Evolutionary conservation across 2,113 vertebrate genomes (phyloP).

Genomic region (Oreocharis arfaki): DNA sequence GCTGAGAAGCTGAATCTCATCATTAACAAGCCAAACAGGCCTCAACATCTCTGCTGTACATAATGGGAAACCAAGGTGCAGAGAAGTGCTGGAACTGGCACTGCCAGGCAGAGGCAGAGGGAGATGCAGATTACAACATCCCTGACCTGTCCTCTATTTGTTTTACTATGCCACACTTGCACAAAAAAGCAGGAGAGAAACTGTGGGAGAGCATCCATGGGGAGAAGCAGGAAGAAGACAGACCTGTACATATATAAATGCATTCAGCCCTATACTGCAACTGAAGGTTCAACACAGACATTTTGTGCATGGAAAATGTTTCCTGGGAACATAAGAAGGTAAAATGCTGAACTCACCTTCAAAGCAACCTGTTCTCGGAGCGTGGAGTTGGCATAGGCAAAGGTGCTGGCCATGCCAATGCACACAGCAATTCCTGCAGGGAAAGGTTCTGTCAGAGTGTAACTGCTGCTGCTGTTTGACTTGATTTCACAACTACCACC

Average conservation of each 20-base stretch:
- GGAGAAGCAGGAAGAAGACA: background rate
- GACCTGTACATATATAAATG: background rate
- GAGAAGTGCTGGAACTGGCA: background rate
- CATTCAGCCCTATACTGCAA: background rate
- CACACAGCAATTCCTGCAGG: conserved; percentile 91
- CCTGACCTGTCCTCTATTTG: background rate
- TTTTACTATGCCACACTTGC: background rate
- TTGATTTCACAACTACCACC: background rate
- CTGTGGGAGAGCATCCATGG: background rate
- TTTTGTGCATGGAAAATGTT: background rate
- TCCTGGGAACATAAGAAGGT: background rate
- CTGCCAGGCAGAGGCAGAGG: background rate
- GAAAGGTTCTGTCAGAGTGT: background rate
- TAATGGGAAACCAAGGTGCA: background rate
- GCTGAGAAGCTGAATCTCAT: background rate
- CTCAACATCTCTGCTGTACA: background rate
- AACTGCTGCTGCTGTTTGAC: background rate
- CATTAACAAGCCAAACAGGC: background rate
- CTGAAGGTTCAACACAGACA: background rate
- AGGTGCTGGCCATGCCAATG: conserved; percentile 95
- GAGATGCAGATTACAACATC: background rate
- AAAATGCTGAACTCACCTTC: conserved; percentile 77
- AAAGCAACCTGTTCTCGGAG: conserved; percentile 93
- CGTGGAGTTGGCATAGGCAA: conserved; percentile 90
- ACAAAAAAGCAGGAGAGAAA: background rate